phyloP scores from a whole-genome alignment of 2,888 invertebrate genomes.

The Entomobrya multifasciata region DNA sequence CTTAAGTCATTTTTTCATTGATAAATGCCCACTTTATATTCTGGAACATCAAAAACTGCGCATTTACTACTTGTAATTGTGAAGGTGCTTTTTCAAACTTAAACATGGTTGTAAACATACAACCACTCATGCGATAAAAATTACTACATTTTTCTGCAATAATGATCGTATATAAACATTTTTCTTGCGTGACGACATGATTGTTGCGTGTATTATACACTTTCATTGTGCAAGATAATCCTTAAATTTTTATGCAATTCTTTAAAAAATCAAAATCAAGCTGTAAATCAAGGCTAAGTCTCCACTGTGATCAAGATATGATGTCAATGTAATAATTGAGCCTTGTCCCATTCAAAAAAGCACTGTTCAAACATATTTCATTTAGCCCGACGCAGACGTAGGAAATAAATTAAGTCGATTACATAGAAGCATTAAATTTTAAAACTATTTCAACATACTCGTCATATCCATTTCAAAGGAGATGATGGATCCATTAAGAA shows the following conservation, averaged over 20 bases:
- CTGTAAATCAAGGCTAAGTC: conserved; percentile 12
- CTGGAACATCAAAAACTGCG: too few relatives aligned
- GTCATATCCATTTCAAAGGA: conserved; percentile 76
- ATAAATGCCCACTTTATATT: too few relatives aligned
- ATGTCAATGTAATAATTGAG: not conserved
- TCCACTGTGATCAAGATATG: not conserved
- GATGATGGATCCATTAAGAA: conserved; percentile 72
- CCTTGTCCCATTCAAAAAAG: not conserved
- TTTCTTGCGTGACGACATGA: conserved; percentile 28
- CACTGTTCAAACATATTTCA: not conserved
- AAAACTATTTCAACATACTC: conserved; percentile 51
- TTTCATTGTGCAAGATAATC: conserved; percentile 13
- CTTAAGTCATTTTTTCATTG: too few relatives aligned
- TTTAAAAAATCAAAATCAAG: conserved; percentile 24
- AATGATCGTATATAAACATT: too few relatives aligned
- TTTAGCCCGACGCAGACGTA: too few relatives aligned
- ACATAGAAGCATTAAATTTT: too few relatives aligned
- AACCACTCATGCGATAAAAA: conserved; percentile 29
- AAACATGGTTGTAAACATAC: too few relatives aligned
- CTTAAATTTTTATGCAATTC: conserved; percentile 6
- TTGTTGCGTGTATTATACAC: conserved; percentile 7
- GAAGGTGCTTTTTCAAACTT: too few relatives aligned
- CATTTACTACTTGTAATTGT: too few relatives aligned
- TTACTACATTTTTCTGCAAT: not conserved
- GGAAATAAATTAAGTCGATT: not conserved